Base-by-base conservation (phyloP, 2,113 vertebrate genomes). In the Mesitornis unicolor region DNA sequence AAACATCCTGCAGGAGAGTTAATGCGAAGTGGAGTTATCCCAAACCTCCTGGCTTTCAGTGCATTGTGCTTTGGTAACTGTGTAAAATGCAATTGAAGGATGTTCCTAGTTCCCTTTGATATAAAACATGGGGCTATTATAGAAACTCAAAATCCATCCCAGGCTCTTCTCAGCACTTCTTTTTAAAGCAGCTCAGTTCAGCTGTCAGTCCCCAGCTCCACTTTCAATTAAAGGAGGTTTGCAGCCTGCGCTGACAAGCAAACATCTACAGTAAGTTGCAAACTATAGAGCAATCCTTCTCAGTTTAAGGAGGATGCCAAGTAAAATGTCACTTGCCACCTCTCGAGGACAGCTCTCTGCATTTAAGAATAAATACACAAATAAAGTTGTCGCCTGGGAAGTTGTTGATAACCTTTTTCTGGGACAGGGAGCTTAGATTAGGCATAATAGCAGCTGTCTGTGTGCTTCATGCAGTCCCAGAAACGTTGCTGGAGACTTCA, bases 61-160 rank as follows among this genome's bases (percentile, higher is more conserved):
- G 67, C 81, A 77, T 94, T 95, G 89, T 97, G 75, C 81, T 64
- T 64, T 10, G n/a, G 38, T 63, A 59, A 64, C 89, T 68, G 82
- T 68, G 79, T 51, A 53, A 97, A 97, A 95, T 93, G 93, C 94
- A 92, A 68, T 18, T 88, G 91, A 83, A 89, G 60, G 90, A 69
- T 90, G 88, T 91, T 97, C 89, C 85, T 28, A 5, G 87, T 95
- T 90, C 65, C 84, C 95, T 95, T 94, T 92, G 93, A 94, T 85
- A 89, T 75, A 65, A 95, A 93, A 71, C 69, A 20, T 14, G 64
- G 90, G 75, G 56, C 93, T 94, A 73, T 94, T 93, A 75, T 56
- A 95, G 80, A 91, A 97, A 94, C 91, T 92, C 75, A 81, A 95
- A 96, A 75, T 76, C 92, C 79, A 43, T 88, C 64, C 64, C 64